These are phyloP conservation scores for Rousettus madagascariensis DNA, from an alignment of 2,797 vertebrate species.

Conservation along the genomic window DNA sequence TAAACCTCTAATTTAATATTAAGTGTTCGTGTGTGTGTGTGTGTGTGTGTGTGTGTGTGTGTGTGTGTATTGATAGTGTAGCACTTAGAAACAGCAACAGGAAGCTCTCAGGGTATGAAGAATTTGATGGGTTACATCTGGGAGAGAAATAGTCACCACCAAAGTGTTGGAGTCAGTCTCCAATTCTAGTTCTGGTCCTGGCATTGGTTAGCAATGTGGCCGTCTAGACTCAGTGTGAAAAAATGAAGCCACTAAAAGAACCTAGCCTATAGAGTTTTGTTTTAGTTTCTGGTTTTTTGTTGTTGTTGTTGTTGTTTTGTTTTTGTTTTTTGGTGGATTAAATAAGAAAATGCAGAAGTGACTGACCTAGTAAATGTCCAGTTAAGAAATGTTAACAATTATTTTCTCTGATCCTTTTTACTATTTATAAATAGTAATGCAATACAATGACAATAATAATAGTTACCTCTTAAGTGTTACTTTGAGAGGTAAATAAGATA, in stretches of 20 bases:
- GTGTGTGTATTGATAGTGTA: background rate
- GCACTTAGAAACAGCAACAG: conserved; percentile 1
- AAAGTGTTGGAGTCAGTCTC: background rate
- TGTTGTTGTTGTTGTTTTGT: too few relatives aligned
- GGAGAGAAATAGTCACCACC: background rate
- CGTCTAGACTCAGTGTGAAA: background rate
- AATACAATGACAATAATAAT: background rate
- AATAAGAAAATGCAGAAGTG: background rate
- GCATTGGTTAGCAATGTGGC: background rate
- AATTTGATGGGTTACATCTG: background rate
- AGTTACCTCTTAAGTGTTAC: background rate
- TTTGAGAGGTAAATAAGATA: background rate
- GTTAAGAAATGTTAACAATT: background rate
- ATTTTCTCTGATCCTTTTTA: background rate
- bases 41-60: too few relatives aligned
- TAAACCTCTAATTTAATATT: conserved; percentile 29
- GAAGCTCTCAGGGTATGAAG: background rate
- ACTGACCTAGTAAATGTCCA: background rate
- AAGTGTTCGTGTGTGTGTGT: background rate
- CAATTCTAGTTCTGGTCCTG: background rate
- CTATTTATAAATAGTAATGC: background rate
- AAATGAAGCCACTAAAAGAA: background rate
- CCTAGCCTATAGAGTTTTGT: background rate
- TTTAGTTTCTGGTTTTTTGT: background rate
- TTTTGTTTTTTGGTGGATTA: background rate